phyloP scores from a whole-genome alignment of 2,113 vertebrate genomes.

The Cinclus mexicanus region DNA sequence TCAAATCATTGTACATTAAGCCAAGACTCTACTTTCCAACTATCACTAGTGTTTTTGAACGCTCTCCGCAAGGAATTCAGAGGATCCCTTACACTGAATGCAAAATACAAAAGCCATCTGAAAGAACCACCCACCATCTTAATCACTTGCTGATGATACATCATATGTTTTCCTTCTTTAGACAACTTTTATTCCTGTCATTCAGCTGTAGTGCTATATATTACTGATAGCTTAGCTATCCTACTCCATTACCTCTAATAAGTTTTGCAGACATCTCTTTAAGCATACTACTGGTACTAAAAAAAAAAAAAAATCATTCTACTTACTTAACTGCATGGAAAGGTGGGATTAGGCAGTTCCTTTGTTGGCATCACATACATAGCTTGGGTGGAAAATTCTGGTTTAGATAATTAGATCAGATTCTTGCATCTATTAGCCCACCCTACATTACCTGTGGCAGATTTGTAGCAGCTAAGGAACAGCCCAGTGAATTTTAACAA shows the following conservation, averaged over 20 bases:
- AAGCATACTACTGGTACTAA: background rate
- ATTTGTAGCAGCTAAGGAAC: background rate
- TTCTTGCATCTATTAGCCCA: background rate
- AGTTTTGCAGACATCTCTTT: background rate
- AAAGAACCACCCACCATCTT: background rate
- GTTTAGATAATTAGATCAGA: background rate
- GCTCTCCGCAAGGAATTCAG: background rate
- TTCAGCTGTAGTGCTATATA: background rate
- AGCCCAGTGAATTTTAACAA: background rate
- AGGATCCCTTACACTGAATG: background rate
- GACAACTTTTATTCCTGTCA: background rate
- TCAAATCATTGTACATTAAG: background rate
- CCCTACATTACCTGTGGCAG: background rate
- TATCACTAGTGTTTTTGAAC: background rate
- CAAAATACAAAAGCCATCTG: background rate
- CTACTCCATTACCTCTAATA: background rate
- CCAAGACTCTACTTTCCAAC: background rate
- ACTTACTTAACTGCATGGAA: background rate
- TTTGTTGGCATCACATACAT: background rate
- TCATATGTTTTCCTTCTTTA: background rate
- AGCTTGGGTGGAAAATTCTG: background rate
- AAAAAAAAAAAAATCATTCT: background rate
- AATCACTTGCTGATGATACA: background rate
- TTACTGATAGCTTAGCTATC: background rate
- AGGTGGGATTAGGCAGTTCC: background rate